Base-by-base conservation (phyloP, 2,797 vertebrate genomes). In the Lepidocolaptes lacrymiger region DNA sequence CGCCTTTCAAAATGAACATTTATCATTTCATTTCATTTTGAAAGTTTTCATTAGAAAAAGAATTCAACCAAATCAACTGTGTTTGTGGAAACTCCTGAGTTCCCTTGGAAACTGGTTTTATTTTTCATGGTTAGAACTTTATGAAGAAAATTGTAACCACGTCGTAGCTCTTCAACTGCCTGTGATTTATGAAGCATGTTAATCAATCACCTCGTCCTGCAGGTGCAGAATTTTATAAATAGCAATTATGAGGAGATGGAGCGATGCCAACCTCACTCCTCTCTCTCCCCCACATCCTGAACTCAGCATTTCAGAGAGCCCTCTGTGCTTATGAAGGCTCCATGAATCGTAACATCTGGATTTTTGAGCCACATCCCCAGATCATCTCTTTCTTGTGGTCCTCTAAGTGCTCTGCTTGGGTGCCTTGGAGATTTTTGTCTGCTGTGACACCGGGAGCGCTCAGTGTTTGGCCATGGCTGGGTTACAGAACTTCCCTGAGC, bases 211-310 rank as follows among this genome's bases (percentile, higher is more conserved):
- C 93, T 95, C 14, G 1, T 96, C 69, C 85, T 95, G 95, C 96
- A 96, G 96, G 95, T 97, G 95, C 94, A 95, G 94, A 30, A 39
- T 84, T 93, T 95, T 92, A 95, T 79, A 85, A 91, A 91, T 67
- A 95, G 83, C 80, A 95, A 95, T 96, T 95, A 93, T 0, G 2
- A 64, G 88, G 67, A 52, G 77, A 13, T 97, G 95, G 93, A 83
- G 1, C 2, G 17, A 28, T 79, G 96, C 94, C 96, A 97, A 6
- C 34, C 83, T 27, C 59, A 48, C 77, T 27, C 26, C 61, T 36
- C 61, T 6, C 64, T 89, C 72, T 6, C 61, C 46, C 59, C 54
- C 59, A 24, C 56, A 78, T 79, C 91, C 91, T 88, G 66, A 21
- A 94, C 64, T 91, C 93, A 92, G 88, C 91, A 94, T 95, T 95